Conservation (phyloP, 2,888 invertebrate species). For the Hoplodrina ambigua region DNA sequence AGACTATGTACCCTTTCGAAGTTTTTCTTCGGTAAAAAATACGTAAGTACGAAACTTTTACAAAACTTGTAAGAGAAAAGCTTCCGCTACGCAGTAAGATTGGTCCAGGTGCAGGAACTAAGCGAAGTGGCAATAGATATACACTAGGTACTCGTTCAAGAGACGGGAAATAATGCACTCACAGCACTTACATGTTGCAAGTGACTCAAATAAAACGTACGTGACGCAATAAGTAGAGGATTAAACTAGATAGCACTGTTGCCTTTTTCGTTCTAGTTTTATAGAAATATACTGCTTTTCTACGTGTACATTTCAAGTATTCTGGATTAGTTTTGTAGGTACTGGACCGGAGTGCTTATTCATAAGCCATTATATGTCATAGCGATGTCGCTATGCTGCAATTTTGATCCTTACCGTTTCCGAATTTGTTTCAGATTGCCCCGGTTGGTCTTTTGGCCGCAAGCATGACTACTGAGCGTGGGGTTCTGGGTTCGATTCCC, state of each 20-base stretch:
- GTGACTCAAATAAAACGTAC: conserved; percentile 46
- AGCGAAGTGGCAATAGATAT: conserved; percentile 46
- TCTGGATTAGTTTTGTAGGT: not conserved
- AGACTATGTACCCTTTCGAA: no score
- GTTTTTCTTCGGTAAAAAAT: no score
- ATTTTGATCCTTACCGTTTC: not conserved
- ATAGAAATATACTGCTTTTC: not conserved
- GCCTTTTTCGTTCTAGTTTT: conserved; percentile 8
- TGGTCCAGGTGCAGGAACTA: conserved; percentile 49
- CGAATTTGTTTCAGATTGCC: no score
- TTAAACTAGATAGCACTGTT: conserved; percentile 6
- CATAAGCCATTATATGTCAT: not conserved
- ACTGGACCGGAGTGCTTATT: not conserved
- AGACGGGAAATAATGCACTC: conserved; percentile 50
- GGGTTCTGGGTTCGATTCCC: no score
- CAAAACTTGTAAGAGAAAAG: conserved; percentile 25
- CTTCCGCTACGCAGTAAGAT: conserved; percentile 26
- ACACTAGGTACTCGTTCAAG: conserved; percentile 31
- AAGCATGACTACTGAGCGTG: no score
- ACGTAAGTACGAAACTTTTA: no score
- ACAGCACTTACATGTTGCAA: conserved; percentile 35
- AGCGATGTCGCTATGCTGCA: not conserved
- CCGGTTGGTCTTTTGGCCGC: no score
- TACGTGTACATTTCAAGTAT: not conserved
- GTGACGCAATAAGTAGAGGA: conserved; percentile 32